phyloP scores from a whole-genome alignment of 2,888 invertebrate genomes.

The Caenorhabditis parvicauda region DNA sequence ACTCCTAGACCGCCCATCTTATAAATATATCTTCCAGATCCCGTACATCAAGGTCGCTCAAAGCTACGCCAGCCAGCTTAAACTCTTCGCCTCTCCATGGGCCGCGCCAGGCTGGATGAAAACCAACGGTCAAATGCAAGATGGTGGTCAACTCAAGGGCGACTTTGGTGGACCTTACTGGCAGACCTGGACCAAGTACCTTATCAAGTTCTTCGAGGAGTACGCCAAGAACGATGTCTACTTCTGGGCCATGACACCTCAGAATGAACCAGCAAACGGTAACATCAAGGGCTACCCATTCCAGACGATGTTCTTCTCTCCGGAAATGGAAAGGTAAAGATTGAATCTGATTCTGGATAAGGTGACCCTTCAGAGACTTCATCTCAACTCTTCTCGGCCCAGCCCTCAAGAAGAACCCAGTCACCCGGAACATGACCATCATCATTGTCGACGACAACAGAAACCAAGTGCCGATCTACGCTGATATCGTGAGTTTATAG shows the following conservation, averaged over 20 bases:
- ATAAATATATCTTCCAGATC: background rate
- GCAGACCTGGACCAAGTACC: background rate
- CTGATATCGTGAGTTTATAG: background rate
- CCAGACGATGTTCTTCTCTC: conserved; percentile 5
- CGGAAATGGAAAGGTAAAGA: background rate
- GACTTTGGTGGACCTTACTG: background rate
- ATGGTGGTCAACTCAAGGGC: background rate
- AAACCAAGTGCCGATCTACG: background rate
- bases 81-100: background rate
- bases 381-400: background rate
- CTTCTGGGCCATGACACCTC: background rate
- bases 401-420: background rate
- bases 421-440: background rate
- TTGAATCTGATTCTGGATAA: background rate
- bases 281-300: background rate
- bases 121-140: background rate
- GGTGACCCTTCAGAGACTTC: background rate
- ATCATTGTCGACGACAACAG: conserved; percentile 3
- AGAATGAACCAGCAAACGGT: background rate
- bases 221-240: background rate
- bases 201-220: background rate
- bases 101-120: background rate
- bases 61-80: background rate
- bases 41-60: background rate
- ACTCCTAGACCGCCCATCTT: too few species aligned